Percentiles rank a stretch among this genome's conserved stretches.
phyloP scores from a whole-genome alignment of 2,888 invertebrate species.

The Synanthedon vespiformis region DNA sequence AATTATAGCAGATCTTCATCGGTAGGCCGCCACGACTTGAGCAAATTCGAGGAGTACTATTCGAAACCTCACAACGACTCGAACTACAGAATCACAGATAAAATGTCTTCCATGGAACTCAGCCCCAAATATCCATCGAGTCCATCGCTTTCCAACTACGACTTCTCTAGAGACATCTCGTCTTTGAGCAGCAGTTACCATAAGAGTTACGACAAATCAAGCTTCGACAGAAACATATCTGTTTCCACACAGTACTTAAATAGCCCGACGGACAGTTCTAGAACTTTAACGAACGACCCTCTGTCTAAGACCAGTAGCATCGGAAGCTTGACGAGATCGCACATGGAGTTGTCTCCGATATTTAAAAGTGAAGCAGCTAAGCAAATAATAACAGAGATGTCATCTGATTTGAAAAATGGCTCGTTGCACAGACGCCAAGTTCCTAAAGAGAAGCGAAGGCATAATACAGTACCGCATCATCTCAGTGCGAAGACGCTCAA shows the following conservation, averaged over 20 bases:
- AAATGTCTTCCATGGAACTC: conserved; percentile 39
- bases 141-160: conserved; percentile 59
- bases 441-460: conserved; percentile 85
- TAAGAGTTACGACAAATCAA: conserved; percentile 46
- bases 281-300: conserved; percentile 59
- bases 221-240: conserved; percentile 47
- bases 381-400: conserved; percentile 87
- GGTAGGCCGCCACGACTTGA: conserved; percentile 57
- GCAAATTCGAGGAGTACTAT: conserved; percentile 50
- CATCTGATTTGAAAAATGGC: conserved; percentile 67
- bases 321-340: conserved; percentile 51
- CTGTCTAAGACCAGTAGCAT: conserved; percentile 61
- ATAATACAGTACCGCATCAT: conserved; percentile 88
- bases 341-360: conserved; percentile 78
- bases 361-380: conserved; percentile 90
- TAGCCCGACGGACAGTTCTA: conserved; percentile 56
- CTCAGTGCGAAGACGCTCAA: conserved; percentile 73
- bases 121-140: conserved; percentile 62
- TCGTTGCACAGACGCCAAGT: conserved; percentile 76
- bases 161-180: conserved; percentile 54
- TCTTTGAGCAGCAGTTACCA: conserved; percentile 55
- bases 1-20: conserved; percentile 64
- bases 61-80: conserved; percentile 30
- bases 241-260: conserved; percentile 57
- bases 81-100: conserved; percentile 39